These are phyloP conservation scores for Caerostris extrusa DNA, from an alignment of 1,140 invertebrate genomes.

Conservation along the genomic window DNA sequence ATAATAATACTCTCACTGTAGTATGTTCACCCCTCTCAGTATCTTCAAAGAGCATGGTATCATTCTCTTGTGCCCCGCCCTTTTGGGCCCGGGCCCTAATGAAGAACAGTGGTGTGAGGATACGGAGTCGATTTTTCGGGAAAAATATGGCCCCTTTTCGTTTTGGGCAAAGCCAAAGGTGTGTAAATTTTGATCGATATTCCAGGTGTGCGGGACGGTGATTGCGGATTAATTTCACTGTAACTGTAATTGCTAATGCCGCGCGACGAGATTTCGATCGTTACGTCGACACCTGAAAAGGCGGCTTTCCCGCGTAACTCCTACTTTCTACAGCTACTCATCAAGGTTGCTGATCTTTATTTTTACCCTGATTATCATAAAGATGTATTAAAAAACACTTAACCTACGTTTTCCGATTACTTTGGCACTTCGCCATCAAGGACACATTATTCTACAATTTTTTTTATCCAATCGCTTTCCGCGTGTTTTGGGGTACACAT, in stretches of 20 bases:
- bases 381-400: background rate
- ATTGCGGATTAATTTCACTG: conserved; percentile 64
- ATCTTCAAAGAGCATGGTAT: conserved; percentile 57
- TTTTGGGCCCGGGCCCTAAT: conserved; percentile 9
- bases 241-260: conserved; percentile 47
- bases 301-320: background rate
- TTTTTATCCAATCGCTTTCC: background rate
- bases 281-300: background rate
- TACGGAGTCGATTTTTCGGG: conserved; percentile 60
- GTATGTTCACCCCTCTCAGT: conserved; percentile 42
- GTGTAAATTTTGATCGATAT: conserved; percentile 51
- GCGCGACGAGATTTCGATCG: conserved; percentile 45
- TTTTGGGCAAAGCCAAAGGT: background rate
- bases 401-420: background rate
- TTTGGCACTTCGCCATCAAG: background rate
- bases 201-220: conserved; percentile 59
- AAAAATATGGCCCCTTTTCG: background rate
- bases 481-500: too few species aligned
- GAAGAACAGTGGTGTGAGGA: conserved; percentile 20
- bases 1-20: conserved; percentile 59
- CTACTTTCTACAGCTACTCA: background rate
- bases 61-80: conserved; percentile 48
- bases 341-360: background rate
- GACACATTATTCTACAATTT: background rate
- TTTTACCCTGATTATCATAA: background rate